Percentiles rank a stretch among this genome's conserved stretches.
Evolutionary conservation across 2,113 vertebrate species (phyloP).

Genomic region (Oceanodroma tethys): DNA sequence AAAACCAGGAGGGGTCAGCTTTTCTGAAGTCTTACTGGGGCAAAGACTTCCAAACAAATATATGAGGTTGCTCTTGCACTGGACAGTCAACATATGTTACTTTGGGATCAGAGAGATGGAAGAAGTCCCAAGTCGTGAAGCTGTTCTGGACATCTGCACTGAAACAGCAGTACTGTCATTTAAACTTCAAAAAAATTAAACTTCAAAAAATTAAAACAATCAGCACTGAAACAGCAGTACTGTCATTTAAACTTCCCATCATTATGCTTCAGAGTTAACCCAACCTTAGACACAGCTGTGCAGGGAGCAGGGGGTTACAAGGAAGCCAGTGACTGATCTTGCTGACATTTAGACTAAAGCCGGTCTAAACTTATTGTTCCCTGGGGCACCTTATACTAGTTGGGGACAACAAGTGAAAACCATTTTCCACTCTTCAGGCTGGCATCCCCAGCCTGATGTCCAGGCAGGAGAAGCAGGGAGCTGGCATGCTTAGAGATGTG

Average conservation of each 20-base stretch:
- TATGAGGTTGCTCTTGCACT: not conserved
- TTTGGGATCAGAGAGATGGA: not conserved
- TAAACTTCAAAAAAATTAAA: too few species aligned
- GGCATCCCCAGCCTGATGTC: not conserved
- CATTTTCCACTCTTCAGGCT: not conserved
- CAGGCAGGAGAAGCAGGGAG: not conserved
- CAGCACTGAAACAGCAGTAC: not conserved
- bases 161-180: not conserved
- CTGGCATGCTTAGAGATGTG: not conserved
- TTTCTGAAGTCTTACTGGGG: not conserved
- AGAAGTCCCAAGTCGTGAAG: not conserved
- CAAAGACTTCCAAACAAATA: not conserved
- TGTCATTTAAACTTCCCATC: not conserved
- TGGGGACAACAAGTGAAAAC: not conserved
- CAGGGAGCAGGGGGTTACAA: fast-evolving
- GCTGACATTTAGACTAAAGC: not conserved
- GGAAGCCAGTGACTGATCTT: not conserved
- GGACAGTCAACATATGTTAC: fast-evolving
- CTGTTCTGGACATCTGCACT: not conserved
- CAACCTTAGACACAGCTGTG: not conserved
- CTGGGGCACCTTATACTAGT: not conserved
- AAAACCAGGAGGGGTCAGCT: not conserved
- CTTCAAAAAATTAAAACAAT: too few species aligned
- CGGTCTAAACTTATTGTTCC: not conserved
- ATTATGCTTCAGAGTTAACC: not conserved